Percentiles rank a stretch among this genome's conserved stretches.
Conservation (phyloP, 23 tunicate genomes). For the Botrylloides violaceus region DNA sequence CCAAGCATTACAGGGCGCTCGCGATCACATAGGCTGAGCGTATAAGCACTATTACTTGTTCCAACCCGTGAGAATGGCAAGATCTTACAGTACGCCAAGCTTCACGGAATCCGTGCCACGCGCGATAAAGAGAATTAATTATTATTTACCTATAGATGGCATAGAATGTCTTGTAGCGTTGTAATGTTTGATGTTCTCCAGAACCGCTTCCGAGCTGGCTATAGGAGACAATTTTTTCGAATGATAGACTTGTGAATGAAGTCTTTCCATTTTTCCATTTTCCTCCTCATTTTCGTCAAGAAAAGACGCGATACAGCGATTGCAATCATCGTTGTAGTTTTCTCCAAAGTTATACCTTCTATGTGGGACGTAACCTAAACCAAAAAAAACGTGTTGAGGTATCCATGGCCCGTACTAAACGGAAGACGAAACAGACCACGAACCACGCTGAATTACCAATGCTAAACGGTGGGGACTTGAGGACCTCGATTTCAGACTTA, state of each 20-base stretch:
- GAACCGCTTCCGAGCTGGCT: conserved; percentile 17
- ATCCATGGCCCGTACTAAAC: too few relatives aligned
- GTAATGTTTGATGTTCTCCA: conserved; percentile 18
- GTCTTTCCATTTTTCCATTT: neutral
- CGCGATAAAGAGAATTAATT: neutral
- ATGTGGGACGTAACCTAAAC: conserved; percentile 12
- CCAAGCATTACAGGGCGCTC: too few relatives aligned
- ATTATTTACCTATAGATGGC: neutral
- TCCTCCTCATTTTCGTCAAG: conserved; percentile 13
- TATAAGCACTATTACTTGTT: too few relatives aligned
- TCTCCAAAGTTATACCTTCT: conserved; percentile 21
- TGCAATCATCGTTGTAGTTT: conserved; percentile 17
- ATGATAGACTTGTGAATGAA: conserved; percentile 13
- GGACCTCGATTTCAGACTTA: too few relatives aligned
- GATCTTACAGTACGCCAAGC: too few relatives aligned
- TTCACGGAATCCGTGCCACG: too few relatives aligned
- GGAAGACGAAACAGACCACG: too few relatives aligned
- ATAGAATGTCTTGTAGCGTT: neutral
- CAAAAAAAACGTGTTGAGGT: neutral
- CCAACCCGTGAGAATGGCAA: too few relatives aligned
- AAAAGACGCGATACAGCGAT: conserved; percentile 16
- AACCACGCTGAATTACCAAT: too few relatives aligned
- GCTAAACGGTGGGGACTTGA: too few relatives aligned
- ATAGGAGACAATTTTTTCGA: conserved; percentile 7
- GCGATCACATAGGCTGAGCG: too few relatives aligned